Evolutionary conservation across 2,797 vertebrate species (phyloP).

Genomic region (Tenualosa thibaudeaui): DNA sequence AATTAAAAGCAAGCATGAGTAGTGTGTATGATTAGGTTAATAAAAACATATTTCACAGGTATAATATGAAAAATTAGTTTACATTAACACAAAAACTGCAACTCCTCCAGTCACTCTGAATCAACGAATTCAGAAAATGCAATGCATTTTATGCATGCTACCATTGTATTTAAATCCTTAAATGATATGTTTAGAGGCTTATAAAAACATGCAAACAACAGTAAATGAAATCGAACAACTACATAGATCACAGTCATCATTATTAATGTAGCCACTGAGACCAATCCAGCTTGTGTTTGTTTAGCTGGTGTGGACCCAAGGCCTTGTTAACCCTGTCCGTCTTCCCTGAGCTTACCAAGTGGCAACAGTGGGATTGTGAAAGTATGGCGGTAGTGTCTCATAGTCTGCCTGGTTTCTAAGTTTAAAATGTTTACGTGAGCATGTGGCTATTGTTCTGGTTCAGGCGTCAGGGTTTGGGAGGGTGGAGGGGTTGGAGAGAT

Average conservation of each 20-base stretch:
- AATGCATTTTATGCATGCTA: too few relatives aligned
- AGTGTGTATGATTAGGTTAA: too few relatives aligned
- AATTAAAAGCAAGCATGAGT: background rate
- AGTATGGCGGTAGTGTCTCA: slow-evolving; percentile 52
- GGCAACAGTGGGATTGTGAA: slow-evolving; percentile 50
- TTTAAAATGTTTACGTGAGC: slow-evolving; percentile 61
- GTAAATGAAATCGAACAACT: background rate
- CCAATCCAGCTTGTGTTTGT: background rate
- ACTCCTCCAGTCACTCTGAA: background rate
- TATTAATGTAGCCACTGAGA: slow-evolving; percentile 31
- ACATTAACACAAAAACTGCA: background rate
- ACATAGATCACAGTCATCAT: background rate
- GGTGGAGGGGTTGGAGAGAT: slow-evolving; percentile 51
- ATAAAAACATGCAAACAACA: background rate
- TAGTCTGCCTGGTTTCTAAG: slow-evolving; percentile 58
- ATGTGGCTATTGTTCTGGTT: slow-evolving; percentile 77
- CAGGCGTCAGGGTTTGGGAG: slow-evolving; percentile 62
- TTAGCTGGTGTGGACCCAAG: slow-evolving; percentile 33
- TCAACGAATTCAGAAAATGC: background rate
- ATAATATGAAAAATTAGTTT: background rate
- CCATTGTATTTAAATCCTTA: background rate
- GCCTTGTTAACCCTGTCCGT: slow-evolving; percentile 48
- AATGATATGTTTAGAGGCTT: background rate
- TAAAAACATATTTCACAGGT: too few relatives aligned
- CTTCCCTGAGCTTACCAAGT: slow-evolving; percentile 45